Base-by-base conservation (phyloP, 2,888 invertebrate genomes). In the Cryptus armator region DNA sequence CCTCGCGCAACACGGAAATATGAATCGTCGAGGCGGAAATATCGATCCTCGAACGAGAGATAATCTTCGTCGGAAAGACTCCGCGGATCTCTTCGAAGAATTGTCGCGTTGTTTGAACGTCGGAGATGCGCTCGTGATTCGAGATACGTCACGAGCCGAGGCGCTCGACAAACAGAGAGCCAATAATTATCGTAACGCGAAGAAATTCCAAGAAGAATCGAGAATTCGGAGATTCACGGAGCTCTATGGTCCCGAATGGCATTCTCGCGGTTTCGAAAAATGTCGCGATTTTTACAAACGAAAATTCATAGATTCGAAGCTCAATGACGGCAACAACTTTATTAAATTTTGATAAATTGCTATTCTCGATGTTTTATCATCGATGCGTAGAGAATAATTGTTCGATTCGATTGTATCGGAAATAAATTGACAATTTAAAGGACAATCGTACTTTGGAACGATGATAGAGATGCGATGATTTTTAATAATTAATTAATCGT, bases 241-340 rank as follows among this genome's bases (percentile, higher is more conserved):
- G 19, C 74, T 81, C 2, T 84, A 81, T 43, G 84, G 84, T n/a
- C 81, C 81, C 14, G 62, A 81, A 53, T 84, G 68, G 84, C 3
- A 46, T 46, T 68, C 46, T 0, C 53, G 24, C 7, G 74, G 56
- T 29, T 24, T 78, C 3, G 7, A 68, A 32, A 68, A 84, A 46
- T 70, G 32, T 9, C 81, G 84, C 46, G 44, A 72, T 53, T 64
- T 37, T 48, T 84, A 84, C 64, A 84, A 81, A 43, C 53, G 75
- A 64, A 86, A 87, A 87, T 90, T 90, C 71, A 48, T 86, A 81
- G 74, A 83, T 19, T 87, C 87, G n/a, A 89, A 85, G 59, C 68
- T 90, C n/a, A 87, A 82, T 46, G 90, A 88, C 46, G 59, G 46
- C 29, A 86, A 85, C 62, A 86, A 85, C 62, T 90, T 90, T 32